Conservation (phyloP, 2,113 vertebrate genomes). For the Hassar affinis region DNA sequence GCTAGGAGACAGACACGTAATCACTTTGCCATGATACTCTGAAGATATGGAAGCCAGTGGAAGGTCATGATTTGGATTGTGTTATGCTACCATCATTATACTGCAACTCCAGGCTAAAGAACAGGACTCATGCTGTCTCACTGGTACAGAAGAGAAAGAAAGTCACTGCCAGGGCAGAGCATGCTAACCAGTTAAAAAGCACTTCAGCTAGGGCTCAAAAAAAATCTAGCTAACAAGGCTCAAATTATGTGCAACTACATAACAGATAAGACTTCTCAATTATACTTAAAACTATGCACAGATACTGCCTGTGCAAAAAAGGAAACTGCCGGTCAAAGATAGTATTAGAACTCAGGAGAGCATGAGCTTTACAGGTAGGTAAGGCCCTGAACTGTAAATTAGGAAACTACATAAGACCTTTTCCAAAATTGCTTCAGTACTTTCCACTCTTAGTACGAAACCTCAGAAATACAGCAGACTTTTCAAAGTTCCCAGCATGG, state of each 20-base stretch:
- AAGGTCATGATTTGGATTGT: neutral
- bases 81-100: slow-evolving; percentile 24
- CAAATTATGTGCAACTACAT: neutral
- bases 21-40: neutral
- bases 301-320: neutral
- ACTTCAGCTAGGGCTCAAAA: neutral
- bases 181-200: neutral
- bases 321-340: neutral
- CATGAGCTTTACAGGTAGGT: neutral
- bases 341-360: neutral
- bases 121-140: slow-evolving; percentile 18
- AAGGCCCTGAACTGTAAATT: neutral
- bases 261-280: neutral
- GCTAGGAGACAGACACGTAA: neutral
- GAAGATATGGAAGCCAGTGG: neutral
- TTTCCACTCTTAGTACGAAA: neutral
- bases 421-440: neutral
- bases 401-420: neutral
- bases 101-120: slow-evolving; percentile 23
- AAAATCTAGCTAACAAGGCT: neutral
- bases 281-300: neutral
- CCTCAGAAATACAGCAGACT: neutral
- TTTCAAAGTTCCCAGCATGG: neutral
- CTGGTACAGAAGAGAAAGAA: slow-evolving; percentile 5
- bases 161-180: slow-evolving; percentile 1